Evolutionary conservation across 2,113 vertebrate genomes (phyloP), one percentile per base, ranked within the genome.

Genomic region (Hydrolagus affinis): DNA sequence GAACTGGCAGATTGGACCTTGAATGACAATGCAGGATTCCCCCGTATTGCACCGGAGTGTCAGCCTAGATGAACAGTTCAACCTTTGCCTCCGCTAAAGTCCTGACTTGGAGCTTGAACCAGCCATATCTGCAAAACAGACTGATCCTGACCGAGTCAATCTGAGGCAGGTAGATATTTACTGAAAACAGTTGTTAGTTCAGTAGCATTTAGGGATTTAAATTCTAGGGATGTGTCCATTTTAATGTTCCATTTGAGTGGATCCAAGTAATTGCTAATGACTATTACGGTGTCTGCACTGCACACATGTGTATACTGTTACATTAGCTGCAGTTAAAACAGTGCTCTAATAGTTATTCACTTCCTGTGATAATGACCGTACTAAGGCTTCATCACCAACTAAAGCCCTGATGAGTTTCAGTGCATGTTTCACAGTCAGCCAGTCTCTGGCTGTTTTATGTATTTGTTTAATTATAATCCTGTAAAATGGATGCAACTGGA

Each of bases 261-360:
- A 59, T 66, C 62, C 3, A 66, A 66, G 62, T 28, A 32, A 28
- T 66, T 83, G 62, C 25, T 66, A 83, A 83, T 66, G 78, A 60
- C 8, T 66, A 32, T 64, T 83, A 15, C 2, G 3, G 77, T 64
- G 77, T 80, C 77, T 11, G 15, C 21, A 83, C 60, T 66, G 62
- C 78, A 32, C 28, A 68, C 60, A 4, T 11, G 62, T 83, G 78
- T 68, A 21, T 69, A 68, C 62, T 68, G 11, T 68, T 83, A 32
- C 28, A 68, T 66, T 83, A 66, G 28, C 8, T 66, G 78, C 78
- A 30, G 28, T 83, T 80, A 11, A 76, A 66, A 32, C 25, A 30
- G 60, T 83, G 78, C 28, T 32, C 62, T 83, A 68, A 83, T 83
- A 83, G 60, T 66, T 10, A 66, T 62, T 66, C 62, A 32, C 62